Conservation (phyloP, 2,797 vertebrate species). For the Tapirus indicus region DNA sequence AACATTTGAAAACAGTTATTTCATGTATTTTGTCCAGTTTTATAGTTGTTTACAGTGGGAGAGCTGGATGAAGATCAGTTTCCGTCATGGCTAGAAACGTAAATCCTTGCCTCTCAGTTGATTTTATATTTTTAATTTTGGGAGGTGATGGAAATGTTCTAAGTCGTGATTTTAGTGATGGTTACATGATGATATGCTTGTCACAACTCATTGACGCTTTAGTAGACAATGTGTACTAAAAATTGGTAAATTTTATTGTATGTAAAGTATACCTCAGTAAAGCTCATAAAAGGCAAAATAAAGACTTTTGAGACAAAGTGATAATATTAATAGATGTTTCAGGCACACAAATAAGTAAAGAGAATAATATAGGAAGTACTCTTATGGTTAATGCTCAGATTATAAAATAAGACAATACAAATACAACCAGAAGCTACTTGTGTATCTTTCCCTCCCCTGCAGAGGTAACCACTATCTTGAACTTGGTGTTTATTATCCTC, state of each 20-base stretch:
- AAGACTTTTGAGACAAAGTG: not conserved
- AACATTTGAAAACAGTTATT: not conserved
- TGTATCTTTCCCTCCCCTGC: not conserved
- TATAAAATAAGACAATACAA: not conserved
- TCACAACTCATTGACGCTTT: not conserved
- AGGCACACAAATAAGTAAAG: not conserved
- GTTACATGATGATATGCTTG: not conserved
- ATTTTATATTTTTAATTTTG: conserved; percentile 31
- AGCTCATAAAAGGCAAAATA: conserved; percentile 3
- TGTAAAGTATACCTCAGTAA: conserved; percentile 12
- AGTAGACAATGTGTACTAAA: not conserved
- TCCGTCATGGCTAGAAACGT: not conserved
- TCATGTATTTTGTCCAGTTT: not conserved
- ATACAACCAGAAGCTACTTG: not conserved
- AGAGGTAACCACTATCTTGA: not conserved
- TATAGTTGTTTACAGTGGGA: not conserved
- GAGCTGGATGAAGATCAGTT: not conserved
- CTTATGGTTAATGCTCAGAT: not conserved
- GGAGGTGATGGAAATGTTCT: not conserved
- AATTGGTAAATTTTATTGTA: not conserved
- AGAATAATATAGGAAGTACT: not conserved
- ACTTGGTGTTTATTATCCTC: not conserved
- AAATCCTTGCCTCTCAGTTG: not conserved
- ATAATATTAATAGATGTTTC: not conserved
- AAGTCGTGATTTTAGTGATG: not conserved